Percentiles rank a stretch among this genome's conserved stretches.
Evolutionary conservation across 2,113 vertebrate genomes (phyloP).

Genomic region (Polyodon spathula): DNA sequence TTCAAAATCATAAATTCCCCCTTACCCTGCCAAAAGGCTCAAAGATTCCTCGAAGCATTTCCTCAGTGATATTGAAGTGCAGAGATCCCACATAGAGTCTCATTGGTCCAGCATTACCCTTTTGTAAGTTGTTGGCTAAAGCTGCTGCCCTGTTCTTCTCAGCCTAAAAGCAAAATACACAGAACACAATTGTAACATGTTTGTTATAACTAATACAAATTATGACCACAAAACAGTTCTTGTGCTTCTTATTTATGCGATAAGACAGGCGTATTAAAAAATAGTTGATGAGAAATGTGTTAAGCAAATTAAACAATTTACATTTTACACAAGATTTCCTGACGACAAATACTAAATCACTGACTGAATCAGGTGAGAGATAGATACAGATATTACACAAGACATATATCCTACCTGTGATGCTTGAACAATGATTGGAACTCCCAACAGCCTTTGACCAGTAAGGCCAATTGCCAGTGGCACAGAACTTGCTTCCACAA

Average conservation of each 20-base stretch:
- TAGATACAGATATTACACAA: too few species aligned
- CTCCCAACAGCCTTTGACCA: slow-evolving; percentile 87
- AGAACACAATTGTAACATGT: too few species aligned
- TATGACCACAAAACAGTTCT: too few species aligned
- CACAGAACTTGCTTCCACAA: slow-evolving; percentile 89
- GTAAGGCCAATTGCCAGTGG: slow-evolving; percentile 91
- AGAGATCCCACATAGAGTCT: slow-evolving; percentile 86
- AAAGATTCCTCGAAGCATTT: slow-evolving; percentile 94
- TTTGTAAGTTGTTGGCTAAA: slow-evolving; percentile 87
- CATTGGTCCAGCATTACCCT: slow-evolving; percentile 81
- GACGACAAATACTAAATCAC: too few species aligned
- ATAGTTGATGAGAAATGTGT: too few species aligned
- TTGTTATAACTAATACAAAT: too few species aligned
- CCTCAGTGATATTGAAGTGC: slow-evolving; percentile 96
- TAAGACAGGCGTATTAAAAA: too few species aligned
- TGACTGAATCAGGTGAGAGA: too few species aligned
- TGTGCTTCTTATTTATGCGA: too few species aligned
- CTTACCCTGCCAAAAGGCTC: slow-evolving; percentile 89
- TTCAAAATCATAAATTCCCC: neutral
- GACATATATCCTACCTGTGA: too few species aligned
- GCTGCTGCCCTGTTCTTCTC: slow-evolving; percentile 95
- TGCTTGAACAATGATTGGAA: slow-evolving; percentile 93
- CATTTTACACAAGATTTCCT: too few species aligned
- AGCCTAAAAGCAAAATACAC: slow-evolving; percentile 54
- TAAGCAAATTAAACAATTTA: too few species aligned